phyloP scores from a whole-genome alignment of 2,888 invertebrate genomes.

The Lepidocyrtoides sp. region DNA sequence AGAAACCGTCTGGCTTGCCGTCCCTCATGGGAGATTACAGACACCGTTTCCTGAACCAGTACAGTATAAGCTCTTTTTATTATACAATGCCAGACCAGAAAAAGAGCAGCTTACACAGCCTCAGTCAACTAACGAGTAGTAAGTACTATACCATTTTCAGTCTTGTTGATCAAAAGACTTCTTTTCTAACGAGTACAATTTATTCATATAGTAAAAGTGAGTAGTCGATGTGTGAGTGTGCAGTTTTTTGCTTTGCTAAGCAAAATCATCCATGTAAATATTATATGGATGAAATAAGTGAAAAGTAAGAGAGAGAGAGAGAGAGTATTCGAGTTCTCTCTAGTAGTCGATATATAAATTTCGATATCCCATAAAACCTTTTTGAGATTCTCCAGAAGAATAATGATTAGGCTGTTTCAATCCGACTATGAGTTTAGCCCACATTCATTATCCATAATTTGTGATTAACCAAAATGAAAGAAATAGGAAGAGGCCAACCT shows the following conservation, averaged over 20 bases:
- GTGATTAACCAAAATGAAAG: slow-evolving; percentile 57
- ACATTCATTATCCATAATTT: slow-evolving; percentile 73
- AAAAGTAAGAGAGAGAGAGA: neutral
- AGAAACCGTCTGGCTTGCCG: slow-evolving; percentile 29
- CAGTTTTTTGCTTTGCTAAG: slow-evolving; percentile 5
- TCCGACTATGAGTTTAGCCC: slow-evolving; percentile 37
- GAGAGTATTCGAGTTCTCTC: neutral
- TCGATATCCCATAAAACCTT: neutral
- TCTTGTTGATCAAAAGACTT: slow-evolving; percentile 17
- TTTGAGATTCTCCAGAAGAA: slow-evolving; percentile 75
- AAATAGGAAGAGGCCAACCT: slow-evolving; percentile 27
- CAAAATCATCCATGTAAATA: slow-evolving; percentile 23
- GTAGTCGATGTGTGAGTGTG: neutral
- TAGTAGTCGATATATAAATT: no score
- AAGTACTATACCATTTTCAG: neutral
- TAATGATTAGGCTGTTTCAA: slow-evolving; percentile 51
- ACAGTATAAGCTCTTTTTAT: slow-evolving; percentile 1
- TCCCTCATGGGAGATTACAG: slow-evolving; percentile 71
- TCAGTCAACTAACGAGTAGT: no score
- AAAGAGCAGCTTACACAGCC: no score
- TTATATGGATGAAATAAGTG: neutral
- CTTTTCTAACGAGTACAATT: neutral
- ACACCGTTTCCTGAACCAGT: slow-evolving; percentile 66
- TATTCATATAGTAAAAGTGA: no score
- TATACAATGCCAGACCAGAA: neutral